Evolutionary conservation across 1,140 invertebrate genomes (phyloP).

Genomic region (Hetaerina americana): DNA sequence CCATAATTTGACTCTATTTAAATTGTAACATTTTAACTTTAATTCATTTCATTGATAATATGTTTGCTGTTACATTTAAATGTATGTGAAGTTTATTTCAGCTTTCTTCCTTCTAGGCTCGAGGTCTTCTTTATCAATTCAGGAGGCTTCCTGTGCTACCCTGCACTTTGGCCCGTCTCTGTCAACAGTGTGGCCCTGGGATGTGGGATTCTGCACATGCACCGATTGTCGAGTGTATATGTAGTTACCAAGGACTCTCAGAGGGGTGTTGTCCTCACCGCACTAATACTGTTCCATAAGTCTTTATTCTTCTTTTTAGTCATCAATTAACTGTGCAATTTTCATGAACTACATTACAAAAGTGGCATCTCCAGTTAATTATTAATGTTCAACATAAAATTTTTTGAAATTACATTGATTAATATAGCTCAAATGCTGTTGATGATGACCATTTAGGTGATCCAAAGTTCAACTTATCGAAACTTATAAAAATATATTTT

Average conservation of each 20-base stretch:
- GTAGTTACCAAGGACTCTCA: not conserved
- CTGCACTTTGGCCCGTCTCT: slow-evolving; percentile 74
- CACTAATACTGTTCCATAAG: not conserved
- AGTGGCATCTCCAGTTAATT: not conserved
- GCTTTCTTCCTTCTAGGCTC: too few species aligned
- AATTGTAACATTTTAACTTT: too few species aligned
- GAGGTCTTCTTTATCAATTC: slow-evolving; percentile 82
- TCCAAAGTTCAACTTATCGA: too few species aligned
- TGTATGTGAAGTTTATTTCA: too few species aligned
- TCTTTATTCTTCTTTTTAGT: not conserved
- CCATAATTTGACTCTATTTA: too few species aligned
- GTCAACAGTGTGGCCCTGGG: slow-evolving; percentile 73
- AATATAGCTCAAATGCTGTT: too few species aligned
- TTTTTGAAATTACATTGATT: too few species aligned
- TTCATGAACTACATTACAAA: not conserved
- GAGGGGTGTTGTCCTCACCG: not conserved
- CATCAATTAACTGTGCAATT: not conserved
- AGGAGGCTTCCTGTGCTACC: slow-evolving; percentile 69
- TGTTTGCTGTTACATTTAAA: too few species aligned
- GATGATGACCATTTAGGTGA: too few species aligned
- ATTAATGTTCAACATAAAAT: too few species aligned
- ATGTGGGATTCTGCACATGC: slow-evolving; percentile 87
- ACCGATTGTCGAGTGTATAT: slow-evolving; percentile 51
- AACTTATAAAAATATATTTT: too few species aligned
- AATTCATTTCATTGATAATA: too few species aligned